Evolutionary conservation across 2,888 invertebrate species (phyloP), one percentile per base, ranked within the genome.

Genomic region (Morpho deidamia): DNA sequence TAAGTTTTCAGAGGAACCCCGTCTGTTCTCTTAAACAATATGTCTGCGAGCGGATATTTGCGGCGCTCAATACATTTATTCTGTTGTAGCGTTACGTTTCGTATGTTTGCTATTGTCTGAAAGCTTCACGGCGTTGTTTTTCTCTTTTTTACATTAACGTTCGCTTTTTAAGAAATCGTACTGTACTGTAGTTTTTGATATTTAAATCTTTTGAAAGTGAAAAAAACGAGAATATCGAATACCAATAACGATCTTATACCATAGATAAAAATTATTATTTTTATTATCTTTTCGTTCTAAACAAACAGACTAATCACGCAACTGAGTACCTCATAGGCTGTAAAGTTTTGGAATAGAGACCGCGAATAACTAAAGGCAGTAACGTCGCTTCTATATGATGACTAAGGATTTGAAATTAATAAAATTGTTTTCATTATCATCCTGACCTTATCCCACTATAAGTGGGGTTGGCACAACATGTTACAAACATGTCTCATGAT

Each of bases 21-120:
- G 48, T 8, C 12, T 33, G n/a, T 34, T 35, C 34, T 77, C 74
- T 77, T 73, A 78, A 81, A 83, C 81, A 83, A 83, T 83, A 83
- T 74, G 78, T 82, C 79, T 77, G 74, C 68, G 61, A 73, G 68
- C 65, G 74, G 66, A 73, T 78, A 66, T 69, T 67, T 69, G 69
- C 64, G 73, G 79, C 72, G 72, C 74, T 76, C 79, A 72, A 85
- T 85, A 84, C 78, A 81, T 83, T 83, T 81, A 78, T 73, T 66
- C 70, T 72, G 74, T 71, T 71, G 71, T 64, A 71, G 69, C 71
- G 72, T 74, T 71, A 65, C 70, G 72, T 81, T 78, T 74, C 72
- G 73, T 71, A 67, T 81, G 69, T 84, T 84, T 82, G 74, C 79
- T 71, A 79, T 82, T 81, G 83, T 84, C 83, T 83, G 79, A 83